Base-by-base conservation (phyloP, 64 coral and sea anemone species). In the Anthopleura sola region DNA sequence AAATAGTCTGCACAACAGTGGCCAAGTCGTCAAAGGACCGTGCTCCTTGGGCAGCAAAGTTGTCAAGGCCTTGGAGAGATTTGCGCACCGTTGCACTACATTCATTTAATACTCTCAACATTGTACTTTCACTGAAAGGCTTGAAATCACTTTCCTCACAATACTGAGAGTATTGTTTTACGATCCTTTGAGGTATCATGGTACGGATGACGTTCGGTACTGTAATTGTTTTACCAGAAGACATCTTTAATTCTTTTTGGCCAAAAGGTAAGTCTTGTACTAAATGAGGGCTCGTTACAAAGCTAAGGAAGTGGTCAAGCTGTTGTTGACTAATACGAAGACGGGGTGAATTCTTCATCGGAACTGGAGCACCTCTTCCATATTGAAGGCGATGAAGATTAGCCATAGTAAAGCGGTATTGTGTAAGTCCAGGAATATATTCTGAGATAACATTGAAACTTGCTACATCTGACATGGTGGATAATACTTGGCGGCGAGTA, bases 351-450 rank as follows among this genome's bases (percentile, higher is more conserved):
- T 32, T 49, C 55, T 88, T 54, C 36, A 71, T 13, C 26, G 87
- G 87, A 26, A 47, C 87, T 47, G 77, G 78, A 44, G 56, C 87
- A 56, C 87, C 78, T 17, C 77, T 50, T 6, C 87, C 87, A 55
- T 81, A 64, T 48, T 82, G 87, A 3, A 88, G 87, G 28, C 87
- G 76, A 47, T 88, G 87, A 5, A 88, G 56, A 66, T 68, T 88
- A 39, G 87, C 77, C 54, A 88, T 48, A 28, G 89, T 85, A 50
- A 84, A 91, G 12, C 89, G 75, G 39, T 86, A 91, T 44, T 86
- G 55, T 0, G 89, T 66, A 2, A 91, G 89, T 29, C 89, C 83
- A 20, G 84, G 89, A 82, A 91, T 86, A 53, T 58, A 91, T 24
- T 86, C 89, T 36, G 28, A 85, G 28, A 88, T 88, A 23, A 26